Base-by-base conservation (phyloP, 2,113 vertebrate species). In the Alectura lathami region DNA sequence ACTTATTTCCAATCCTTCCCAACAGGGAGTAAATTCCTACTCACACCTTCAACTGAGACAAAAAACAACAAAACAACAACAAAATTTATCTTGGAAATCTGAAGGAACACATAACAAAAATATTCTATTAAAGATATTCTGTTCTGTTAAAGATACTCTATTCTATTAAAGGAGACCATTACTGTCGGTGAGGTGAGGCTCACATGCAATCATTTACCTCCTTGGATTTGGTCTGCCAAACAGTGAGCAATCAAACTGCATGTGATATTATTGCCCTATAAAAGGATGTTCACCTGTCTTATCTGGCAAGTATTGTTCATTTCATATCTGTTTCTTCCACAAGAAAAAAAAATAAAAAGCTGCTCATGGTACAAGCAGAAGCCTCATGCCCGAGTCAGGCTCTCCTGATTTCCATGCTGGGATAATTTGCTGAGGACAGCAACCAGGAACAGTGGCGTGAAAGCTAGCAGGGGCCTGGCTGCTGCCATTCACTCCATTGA, bases 201-300 rank as follows among this genome's bases (percentile, higher is more conserved):
- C 69, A 36, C 68, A 20, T 26, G 50, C 23, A 66, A 24, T 38
- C 34, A 27, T 57, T 56, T 21, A 54, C 12, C 42, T 83, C 34
- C 62, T 42, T 34, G 45, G 36, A 83, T 57, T 2, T 1, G 30
- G 47, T 38, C 81, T 88, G 67, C 24, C 42, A 75, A 92, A 62
- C 57, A 95, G 57, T 48, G 86, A 96, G 87, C 75, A 93, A 62
- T 91, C 92, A 32, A 82, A 86, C 42, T 85, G 50, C 36, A 79
- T 92, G 88, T 96, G 76, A 63, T 59, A 92, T 38, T 30, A 66
- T 74, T 86, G 76, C 79, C 86, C 89, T 64, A 23, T 57, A 85
- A 11, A 94, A 86, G 13, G 40, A 70, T 68, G 56, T 67, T 94
- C 73, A 84, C 96, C 94, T 97, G 72, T 83, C 79, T 77, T 32